Conservation (phyloP, 1,140 invertebrate genomes). For the Sarcophaga bullata region DNA sequence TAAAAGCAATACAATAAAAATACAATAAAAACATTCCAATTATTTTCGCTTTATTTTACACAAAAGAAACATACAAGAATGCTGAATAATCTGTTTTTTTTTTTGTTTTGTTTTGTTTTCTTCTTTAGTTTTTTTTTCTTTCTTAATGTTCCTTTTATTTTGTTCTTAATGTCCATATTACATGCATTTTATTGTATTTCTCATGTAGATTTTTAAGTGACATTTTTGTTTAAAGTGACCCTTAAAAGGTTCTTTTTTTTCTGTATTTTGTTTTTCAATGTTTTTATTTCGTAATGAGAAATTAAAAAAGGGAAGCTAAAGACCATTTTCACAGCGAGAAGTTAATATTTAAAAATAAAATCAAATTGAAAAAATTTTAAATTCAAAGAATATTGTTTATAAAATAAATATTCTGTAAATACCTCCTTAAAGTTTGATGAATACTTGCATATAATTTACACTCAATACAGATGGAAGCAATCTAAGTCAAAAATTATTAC, state of each 20-base stretch:
- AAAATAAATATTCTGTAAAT: no score
- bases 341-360: background rate
- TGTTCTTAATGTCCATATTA: constrained; percentile 15
- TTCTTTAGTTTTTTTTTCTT: no score
- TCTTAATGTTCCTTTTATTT: no score
- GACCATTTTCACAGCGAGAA: background rate
- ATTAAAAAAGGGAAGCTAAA: background rate
- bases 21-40: background rate
- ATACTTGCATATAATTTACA: no score
- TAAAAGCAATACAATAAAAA: background rate
- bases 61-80: background rate
- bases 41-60: background rate
- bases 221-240: constrained; percentile 32
- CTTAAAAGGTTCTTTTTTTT: constrained; percentile 35
- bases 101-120: background rate
- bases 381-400: no score
- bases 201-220: constrained; percentile 40
- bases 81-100: background rate
- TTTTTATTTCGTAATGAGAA: background rate
- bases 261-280: background rate
- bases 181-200: constrained; percentile 34
- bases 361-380: no score
- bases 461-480: no score
- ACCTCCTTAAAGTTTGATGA: no score
- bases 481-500: no score